Conservation (phyloP, 2,888 invertebrate genomes). For the Tyria jacobaeae region DNA sequence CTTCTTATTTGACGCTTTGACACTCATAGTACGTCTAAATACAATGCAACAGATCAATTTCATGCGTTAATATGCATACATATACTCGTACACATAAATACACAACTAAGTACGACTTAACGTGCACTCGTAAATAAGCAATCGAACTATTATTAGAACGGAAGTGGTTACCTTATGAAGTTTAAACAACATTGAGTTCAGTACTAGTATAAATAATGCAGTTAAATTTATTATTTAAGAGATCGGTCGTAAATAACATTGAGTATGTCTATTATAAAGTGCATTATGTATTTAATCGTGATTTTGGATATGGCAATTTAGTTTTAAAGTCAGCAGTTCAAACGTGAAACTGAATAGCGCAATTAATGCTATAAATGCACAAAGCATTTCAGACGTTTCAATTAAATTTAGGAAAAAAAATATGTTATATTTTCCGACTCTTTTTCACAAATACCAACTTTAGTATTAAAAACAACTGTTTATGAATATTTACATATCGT, state of each 20-base stretch:
- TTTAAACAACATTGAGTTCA: neutral
- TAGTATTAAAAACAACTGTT: neutral
- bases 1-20: too few species aligned
- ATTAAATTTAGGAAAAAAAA: neutral
- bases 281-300: neutral
- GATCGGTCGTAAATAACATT: neutral
- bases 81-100: too few species aligned
- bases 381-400: neutral
- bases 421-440: neutral
- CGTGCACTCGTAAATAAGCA: conserved; percentile 13
- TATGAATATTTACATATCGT: neutral
- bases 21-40: too few species aligned
- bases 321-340: neutral
- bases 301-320: neutral
- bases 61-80: too few species aligned
- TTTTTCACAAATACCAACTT: neutral
- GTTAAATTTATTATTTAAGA: neutral
- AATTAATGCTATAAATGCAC: neutral
- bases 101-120: too few species aligned
- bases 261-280: neutral
- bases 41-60: too few species aligned
- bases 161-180: conserved; percentile 22
- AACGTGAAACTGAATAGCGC: neutral
- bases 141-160: conserved; percentile 27
- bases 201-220: neutral